These are phyloP conservation scores for Dendrocincla tyrannina DNA, from an alignment of 2,797 vertebrate genomes.

Conservation along the genomic window DNA sequence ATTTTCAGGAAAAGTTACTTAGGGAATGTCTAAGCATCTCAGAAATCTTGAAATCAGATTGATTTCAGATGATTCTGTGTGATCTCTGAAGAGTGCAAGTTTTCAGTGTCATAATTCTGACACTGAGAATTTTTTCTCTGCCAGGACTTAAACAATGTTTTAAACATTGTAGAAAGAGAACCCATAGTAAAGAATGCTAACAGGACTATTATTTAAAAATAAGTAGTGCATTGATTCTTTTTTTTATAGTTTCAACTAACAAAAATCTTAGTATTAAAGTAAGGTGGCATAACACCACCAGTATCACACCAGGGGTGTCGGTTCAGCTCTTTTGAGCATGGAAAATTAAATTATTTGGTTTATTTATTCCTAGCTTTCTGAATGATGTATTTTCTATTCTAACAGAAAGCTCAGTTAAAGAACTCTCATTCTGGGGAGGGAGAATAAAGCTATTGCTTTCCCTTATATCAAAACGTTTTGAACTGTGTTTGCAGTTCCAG, in stretches of 20 bases:
- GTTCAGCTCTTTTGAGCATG: background rate
- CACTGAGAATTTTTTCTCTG: background rate
- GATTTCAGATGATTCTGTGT: background rate
- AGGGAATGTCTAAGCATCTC: background rate
- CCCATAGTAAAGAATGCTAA: background rate
- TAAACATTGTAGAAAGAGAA: background rate
- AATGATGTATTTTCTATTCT: background rate
- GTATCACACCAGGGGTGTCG: background rate
- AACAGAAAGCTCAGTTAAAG: background rate
- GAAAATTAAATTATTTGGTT: background rate
- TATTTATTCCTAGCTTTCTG: background rate
- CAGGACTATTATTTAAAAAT: background rate
- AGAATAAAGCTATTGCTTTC: background rate
- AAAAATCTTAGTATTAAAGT: background rate
- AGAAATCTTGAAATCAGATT: background rate
- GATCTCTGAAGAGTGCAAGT: background rate
- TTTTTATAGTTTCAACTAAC: background rate
- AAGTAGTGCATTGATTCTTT: background rate
- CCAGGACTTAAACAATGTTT: background rate
- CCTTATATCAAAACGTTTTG: background rate
- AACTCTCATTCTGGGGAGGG: background rate
- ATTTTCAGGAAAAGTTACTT: background rate
- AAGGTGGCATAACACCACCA: background rate
- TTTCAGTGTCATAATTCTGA: background rate
- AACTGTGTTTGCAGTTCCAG: background rate